Conservation (phyloP, 2,888 invertebrate species). For the Phengaris alcon region DNA sequence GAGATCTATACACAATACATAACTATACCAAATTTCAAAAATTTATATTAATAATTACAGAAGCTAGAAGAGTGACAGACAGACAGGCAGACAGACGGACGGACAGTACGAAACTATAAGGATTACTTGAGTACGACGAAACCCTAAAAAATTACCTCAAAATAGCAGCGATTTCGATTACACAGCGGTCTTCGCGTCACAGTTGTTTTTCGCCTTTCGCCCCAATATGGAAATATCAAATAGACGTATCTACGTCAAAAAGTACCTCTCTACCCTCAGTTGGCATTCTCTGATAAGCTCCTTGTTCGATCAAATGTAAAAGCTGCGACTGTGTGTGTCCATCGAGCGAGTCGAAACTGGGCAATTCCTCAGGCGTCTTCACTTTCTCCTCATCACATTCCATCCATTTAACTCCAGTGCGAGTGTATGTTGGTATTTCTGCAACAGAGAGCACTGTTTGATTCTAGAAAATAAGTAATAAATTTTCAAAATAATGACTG, state of each 20-base stretch:
- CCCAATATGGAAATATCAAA: too few species aligned
- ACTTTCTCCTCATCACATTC: slow-evolving; percentile 50
- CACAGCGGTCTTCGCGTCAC: too few species aligned
- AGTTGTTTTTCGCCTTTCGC: too few species aligned
- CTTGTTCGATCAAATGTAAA: slow-evolving; percentile 85
- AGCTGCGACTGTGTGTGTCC: slow-evolving; percentile 88
- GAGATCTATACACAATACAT: too few species aligned
- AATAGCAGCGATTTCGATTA: too few species aligned
- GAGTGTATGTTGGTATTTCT: slow-evolving; percentile 77
- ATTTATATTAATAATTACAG: too few species aligned
- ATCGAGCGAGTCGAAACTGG: slow-evolving; percentile 86
- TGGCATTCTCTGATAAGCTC: slow-evolving; percentile 86
- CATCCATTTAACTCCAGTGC: slow-evolving; percentile 68
- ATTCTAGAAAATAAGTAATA: background rate
- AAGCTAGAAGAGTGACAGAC: too few species aligned
- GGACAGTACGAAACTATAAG: too few species aligned
- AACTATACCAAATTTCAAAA: too few species aligned
- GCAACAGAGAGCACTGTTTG: background rate
- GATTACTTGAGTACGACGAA: too few species aligned
- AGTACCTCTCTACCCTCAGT: slow-evolving; percentile 84
- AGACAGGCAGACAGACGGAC: too few species aligned
- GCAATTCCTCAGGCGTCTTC: slow-evolving; percentile 53
- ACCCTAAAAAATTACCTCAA: too few species aligned
- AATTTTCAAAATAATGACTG: background rate
- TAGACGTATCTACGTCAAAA: background rate